phyloP scores from a whole-genome alignment of 1,140 invertebrate species.

The Mya arenaria region DNA sequence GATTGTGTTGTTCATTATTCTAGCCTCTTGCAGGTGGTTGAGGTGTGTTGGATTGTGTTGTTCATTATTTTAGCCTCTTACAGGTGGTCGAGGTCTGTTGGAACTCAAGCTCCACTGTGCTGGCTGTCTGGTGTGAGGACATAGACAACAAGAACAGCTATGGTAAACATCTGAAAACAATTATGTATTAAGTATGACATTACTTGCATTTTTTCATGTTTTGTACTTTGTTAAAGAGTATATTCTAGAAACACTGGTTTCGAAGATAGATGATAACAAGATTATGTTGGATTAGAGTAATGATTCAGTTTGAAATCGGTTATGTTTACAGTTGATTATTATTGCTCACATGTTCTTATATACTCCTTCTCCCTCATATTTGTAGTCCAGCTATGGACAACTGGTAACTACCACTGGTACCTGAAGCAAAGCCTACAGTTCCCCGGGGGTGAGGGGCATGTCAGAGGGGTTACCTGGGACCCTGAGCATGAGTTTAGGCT shows the following conservation, averaged over 20 bases:
- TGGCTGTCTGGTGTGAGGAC: slow-evolving; percentile 85
- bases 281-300: background rate
- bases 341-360: background rate
- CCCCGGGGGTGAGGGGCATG: slow-evolving; percentile 72
- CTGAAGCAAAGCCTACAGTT: slow-evolving; percentile 88
- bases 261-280: too few species aligned
- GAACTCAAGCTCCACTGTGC: slow-evolving; percentile 90
- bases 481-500: slow-evolving; percentile 83
- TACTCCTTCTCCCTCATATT: slow-evolving; percentile 11
- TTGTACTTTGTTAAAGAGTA: too few species aligned
- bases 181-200: too few species aligned
- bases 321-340: background rate
- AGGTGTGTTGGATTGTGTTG: too few species aligned
- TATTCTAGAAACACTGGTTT: too few species aligned
- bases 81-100: slow-evolving; percentile 87
- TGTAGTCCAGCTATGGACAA: slow-evolving; percentile 89
- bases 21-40: too few species aligned
- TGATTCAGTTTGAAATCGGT: background rate
- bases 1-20: too few species aligned
- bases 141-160: slow-evolving; percentile 62
- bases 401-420: slow-evolving; percentile 95
- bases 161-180: slow-evolving; percentile 56
- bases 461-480: slow-evolving; percentile 85
- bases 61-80: too few species aligned
- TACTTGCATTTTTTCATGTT: too few species aligned